A percentile compares a stretch with the other conserved stretches of the same genome.
These are phyloP conservation scores for Parambassis ranga DNA, from an alignment of 2,797 vertebrate species.

Conservation along the genomic window DNA sequence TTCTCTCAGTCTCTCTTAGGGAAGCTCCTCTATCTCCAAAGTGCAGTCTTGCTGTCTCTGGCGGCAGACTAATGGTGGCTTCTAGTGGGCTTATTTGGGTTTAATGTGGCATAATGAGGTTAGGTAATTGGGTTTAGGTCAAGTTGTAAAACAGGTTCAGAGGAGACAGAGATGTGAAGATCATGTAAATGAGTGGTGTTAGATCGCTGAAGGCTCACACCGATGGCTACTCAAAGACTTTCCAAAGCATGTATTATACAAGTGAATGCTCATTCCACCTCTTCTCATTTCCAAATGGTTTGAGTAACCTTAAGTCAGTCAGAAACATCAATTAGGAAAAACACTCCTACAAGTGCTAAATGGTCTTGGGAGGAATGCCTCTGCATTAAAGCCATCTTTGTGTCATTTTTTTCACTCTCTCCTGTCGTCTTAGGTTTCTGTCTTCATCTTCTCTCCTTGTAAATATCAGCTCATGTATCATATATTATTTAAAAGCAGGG, in stretches of 20 bases:
- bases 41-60: conserved; percentile 70
- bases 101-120: conserved; percentile 85
- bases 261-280: conserved; percentile 16
- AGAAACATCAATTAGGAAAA: conserved; percentile 62
- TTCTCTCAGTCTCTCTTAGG: conserved; percentile 72
- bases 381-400: conserved; percentile 42
- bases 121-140: conserved; percentile 84
- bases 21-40: conserved; percentile 71
- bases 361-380: conserved; percentile 61
- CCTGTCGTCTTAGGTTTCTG: conserved; percentile 36
- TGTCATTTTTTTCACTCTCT: conserved; percentile 58
- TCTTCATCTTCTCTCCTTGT: conserved; percentile 52
- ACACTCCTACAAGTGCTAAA: conserved; percentile 70
- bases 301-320: conserved; percentile 55
- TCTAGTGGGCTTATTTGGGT: conserved; percentile 81
- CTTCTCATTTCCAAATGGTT: conserved; percentile 38
- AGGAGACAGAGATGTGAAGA: conserved; percentile 73
- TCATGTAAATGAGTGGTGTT: conserved; percentile 77
- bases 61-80: conserved; percentile 77
- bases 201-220: conserved; percentile 57
- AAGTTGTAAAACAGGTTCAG: conserved; percentile 83
- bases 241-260: conserved; percentile 10
- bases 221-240: conserved; percentile 48
- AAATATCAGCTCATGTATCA: conserved; percentile 78
- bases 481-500: conserved; percentile 82